Conservation (phyloP, 2,113 vertebrate genomes). For the Narcine bancroftii region DNA sequence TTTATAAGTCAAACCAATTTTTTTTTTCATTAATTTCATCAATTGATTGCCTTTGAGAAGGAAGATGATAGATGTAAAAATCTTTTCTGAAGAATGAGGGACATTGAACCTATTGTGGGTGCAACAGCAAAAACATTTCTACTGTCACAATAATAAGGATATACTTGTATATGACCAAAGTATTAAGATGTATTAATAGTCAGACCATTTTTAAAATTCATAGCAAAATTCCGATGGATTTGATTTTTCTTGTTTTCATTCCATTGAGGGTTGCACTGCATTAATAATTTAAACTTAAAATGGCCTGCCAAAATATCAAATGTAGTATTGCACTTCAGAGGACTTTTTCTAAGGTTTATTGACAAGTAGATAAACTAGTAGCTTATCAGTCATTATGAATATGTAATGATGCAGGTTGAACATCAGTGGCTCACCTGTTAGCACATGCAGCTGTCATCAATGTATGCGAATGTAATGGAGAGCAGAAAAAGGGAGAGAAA, state of each 20-base stretch:
- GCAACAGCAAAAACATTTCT: too few species aligned
- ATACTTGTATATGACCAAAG: neutral
- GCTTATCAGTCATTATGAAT: neutral
- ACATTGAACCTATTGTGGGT: neutral
- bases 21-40: neutral
- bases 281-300: neutral
- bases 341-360: neutral
- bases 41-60: neutral
- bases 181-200: neutral
- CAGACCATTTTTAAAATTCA: slow-evolving; percentile 14
- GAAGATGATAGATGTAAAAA: neutral
- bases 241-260: neutral
- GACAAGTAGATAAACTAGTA: neutral
- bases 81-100: neutral
- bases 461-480: neutral
- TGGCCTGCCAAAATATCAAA: neutral
- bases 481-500: neutral
- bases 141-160: neutral
- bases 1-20: neutral
- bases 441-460: neutral
- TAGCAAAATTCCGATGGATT: neutral
- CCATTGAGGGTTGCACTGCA: neutral
- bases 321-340: neutral
- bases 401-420: neutral
- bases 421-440: neutral